Base-by-base conservation (phyloP, 2,113 vertebrate species). In the Datnioides undecimradiatus region DNA sequence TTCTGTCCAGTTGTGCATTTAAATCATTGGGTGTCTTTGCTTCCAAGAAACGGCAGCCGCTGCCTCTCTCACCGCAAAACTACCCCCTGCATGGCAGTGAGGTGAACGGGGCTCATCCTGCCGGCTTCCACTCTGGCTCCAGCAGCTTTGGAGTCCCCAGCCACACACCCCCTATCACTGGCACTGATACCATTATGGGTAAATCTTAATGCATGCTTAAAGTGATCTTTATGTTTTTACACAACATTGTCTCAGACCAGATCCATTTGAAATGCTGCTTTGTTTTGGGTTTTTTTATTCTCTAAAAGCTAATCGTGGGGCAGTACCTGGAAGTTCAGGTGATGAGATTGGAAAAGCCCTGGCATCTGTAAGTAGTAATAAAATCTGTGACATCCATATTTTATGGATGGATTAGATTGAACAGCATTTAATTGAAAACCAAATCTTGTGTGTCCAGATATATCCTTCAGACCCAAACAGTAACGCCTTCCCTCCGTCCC, bases 301-400 rank as follows among this genome's bases (percentile, higher is more conserved):
- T 5, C 45, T 21, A 34, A 71, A 90, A 99, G 98, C 94, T 38
- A 96, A 96, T 86, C 94, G 97, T 58, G 95, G 94, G 62, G 92
- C 91, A 58, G 92, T 95, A 0, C 95, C 97, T 6, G 95, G 97
- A 80, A 99, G 98, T 92, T 99, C 98, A 0, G 98, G 98, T 36
- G 98, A 98, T 0, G 98, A 98, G 8, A 97, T 99, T 10, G 98
- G 98, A 87, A 99, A 99, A 94, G 98, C 98, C 8, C 92, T 99
- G 84, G 97, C 97, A 88, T 99, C 98, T 84, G 98, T 99, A 93
- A 97, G 97, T 77, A 64, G 8, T 41, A 25, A 25, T n/a, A 64
- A 41, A 60, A 58, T 14, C 11, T 9, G n/a, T 6, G 2, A 31
- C n/a, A 64, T 29, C 9, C 17, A 46, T 29, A 36, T 29, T 34